Evolutionary conservation across 2,797 vertebrate genomes (phyloP).

Genomic region (Menidia menidia): DNA sequence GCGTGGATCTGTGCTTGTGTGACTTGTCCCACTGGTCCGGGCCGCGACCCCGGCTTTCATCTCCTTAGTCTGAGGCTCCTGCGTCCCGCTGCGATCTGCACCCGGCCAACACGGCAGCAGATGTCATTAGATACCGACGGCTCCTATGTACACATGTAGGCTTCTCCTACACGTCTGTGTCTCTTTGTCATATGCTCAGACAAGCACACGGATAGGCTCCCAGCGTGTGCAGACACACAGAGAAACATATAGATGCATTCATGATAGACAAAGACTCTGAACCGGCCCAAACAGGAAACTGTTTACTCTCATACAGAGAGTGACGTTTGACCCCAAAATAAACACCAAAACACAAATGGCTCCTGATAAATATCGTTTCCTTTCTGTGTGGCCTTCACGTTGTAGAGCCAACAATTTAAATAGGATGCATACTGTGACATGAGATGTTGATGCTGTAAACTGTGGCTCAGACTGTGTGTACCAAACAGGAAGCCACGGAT

Average conservation of each 20-base stretch:
- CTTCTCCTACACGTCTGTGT: slow-evolving; percentile 10
- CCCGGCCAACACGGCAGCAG: slow-evolving; percentile 73
- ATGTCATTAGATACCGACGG: slow-evolving; percentile 73
- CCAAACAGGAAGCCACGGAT: background rate
- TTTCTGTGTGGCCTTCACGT: slow-evolving; percentile 23
- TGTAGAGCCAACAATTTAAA: background rate
- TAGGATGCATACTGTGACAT: slow-evolving; percentile 24
- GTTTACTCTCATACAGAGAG: slow-evolving; percentile 58
- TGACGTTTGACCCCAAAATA: slow-evolving; percentile 57
- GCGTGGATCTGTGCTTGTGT: slow-evolving; percentile 60
- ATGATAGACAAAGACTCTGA: slow-evolving; percentile 16
- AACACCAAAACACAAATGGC: slow-evolving; percentile 58
- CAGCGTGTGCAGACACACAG: background rate
- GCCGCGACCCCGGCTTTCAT: slow-evolving; percentile 81
- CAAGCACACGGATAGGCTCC: slow-evolving; percentile 8
- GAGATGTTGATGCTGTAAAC: slow-evolving; percentile 25
- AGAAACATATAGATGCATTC: slow-evolving; percentile 41
- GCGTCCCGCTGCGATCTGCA: slow-evolving; percentile 63
- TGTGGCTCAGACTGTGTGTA: background rate
- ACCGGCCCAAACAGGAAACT: slow-evolving; percentile 44
- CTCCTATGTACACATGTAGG: slow-evolving; percentile 26
- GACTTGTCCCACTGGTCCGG: slow-evolving; percentile 73
- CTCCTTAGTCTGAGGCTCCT: slow-evolving; percentile 71
- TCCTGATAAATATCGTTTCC: slow-evolving; percentile 40
- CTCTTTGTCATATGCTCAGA: slow-evolving; percentile 4